These are phyloP conservation scores for Ahaetulla prasina DNA, from an alignment of 2,113 vertebrate genomes.

Conservation along the genomic window DNA sequence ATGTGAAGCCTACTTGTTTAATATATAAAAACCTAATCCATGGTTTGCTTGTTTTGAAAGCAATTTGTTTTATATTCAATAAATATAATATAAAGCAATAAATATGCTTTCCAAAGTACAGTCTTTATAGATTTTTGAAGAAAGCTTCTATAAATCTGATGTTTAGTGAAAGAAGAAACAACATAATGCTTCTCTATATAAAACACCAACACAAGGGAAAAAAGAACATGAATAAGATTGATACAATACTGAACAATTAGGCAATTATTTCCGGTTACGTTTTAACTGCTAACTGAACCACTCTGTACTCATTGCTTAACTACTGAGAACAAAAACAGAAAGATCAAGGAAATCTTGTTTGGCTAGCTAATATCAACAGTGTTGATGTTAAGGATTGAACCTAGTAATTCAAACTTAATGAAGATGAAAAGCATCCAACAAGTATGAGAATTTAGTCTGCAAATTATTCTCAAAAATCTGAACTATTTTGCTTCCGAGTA, in stretches of 20 bases:
- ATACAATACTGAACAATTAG: neutral
- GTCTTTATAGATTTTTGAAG: neutral
- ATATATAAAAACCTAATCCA: neutral
- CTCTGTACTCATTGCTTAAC: constrained; percentile 14
- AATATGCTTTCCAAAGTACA: neutral
- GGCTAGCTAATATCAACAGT: constrained; percentile 11
- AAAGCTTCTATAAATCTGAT: neutral
- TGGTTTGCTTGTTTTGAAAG: neutral
- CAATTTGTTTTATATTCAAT: neutral
- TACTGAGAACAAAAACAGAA: constrained; percentile 10
- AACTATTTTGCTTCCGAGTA: neutral
- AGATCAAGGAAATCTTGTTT: neutral
- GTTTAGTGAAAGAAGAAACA: neutral
- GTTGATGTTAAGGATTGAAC: neutral
- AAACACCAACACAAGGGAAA: neutral
- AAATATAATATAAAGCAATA: neutral
- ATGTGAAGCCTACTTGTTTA: neutral
- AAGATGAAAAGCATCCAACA: neutral
- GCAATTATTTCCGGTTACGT: constrained; percentile 14
- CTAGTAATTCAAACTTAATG: neutral
- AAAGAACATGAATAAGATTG: neutral
- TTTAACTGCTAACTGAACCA: constrained; percentile 24
- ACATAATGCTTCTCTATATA: neutral
- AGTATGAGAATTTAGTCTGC: neutral
- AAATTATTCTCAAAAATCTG: neutral